Percentiles rank a stretch among this genome's conserved stretches.
These are phyloP conservation scores for Drusus annulatus DNA, from an alignment of 1,140 invertebrate species.

Conservation along the genomic window DNA sequence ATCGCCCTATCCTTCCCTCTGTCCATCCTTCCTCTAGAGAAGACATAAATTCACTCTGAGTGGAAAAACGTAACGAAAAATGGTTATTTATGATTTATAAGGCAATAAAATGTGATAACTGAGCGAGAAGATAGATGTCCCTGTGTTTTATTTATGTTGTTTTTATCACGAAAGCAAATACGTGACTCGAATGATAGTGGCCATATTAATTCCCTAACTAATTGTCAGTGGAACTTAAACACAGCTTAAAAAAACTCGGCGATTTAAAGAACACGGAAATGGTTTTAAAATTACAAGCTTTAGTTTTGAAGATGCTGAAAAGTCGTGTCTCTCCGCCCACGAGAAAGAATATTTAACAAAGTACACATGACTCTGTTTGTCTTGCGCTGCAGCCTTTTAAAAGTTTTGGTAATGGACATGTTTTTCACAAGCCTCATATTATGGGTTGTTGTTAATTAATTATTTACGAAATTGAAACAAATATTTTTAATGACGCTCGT, in stretches of 20 bases:
- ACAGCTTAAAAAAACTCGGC: background rate
- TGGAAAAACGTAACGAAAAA: constrained; percentile 43
- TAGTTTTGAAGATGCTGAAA: background rate
- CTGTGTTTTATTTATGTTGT: constrained; percentile 34
- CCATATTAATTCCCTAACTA: background rate
- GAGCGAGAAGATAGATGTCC: constrained; percentile 38
- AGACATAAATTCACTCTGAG: constrained; percentile 42
- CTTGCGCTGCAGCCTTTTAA: no score
- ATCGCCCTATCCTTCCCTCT: background rate
- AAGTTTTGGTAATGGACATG: no score
- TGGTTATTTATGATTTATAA: constrained; percentile 52
- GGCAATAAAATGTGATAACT: constrained; percentile 53
- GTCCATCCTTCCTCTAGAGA: constrained; percentile 11
- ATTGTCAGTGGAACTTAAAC: background rate
- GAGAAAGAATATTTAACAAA: no score
- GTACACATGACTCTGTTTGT: no score
- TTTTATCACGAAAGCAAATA: constrained; percentile 11
- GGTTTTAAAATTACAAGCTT: constrained; percentile 8
- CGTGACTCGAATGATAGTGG: constrained; percentile 23
- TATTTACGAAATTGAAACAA: no score
- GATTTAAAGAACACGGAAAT: constrained; percentile 9
- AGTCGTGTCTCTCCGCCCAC: constrained; percentile 1
- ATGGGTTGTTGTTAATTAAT: no score
- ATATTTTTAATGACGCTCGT: no score
- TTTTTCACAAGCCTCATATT: no score